Evolutionary conservation across 2,113 vertebrate genomes (phyloP), one percentile per base, ranked within the genome.

Genomic region (Urocolius indicus): DNA sequence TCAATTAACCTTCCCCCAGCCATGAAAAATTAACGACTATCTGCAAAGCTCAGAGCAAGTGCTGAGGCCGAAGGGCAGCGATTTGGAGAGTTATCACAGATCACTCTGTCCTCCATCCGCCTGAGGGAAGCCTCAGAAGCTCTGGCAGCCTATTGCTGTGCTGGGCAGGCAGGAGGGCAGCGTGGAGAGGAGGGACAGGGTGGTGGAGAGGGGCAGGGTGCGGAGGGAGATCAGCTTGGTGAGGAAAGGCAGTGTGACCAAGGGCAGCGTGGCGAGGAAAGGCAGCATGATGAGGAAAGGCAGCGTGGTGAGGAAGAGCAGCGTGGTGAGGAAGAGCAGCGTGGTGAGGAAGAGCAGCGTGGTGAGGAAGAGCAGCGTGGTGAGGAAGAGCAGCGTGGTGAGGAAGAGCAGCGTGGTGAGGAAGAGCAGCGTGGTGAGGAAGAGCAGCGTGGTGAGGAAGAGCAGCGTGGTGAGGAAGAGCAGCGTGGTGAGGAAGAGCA

Each of bases 11-110:
- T 87, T 73, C 49, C 63, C 63, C 78, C 77, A 29, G 63, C 57
- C n/a, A 16, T 23, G 75, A 82, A 62, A 89, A 84, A 91, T 80
- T 23, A 80, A 61, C 77, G 79, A 79, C 84, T 45, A 82, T 27
- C 65, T 57, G 34, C 74, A 38, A 36, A 38, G 15, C 46, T 51
- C 11, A 29, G 16, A 14, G 38, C 19, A 5, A 55, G 84, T 3
- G 6, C 38, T 8, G 59, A 54, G 66, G 66, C 21, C 51, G 13
- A 46, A 45, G 63, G 1, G 59, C 38, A 30, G 32, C 4, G 4
- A 3, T 13, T 4, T 15, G 59, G 65, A 20, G 48, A 12, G 30
- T 86, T n/a, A 12, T 19, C 63, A 4, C 27, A 22, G 54, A n/a
- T 43, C 61, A 8, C 8, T 5, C 30, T 43, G 13, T 43, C 29